Percentiles rank a stretch among this genome's conserved stretches.
phyloP scores from a whole-genome alignment of 1,140 invertebrate species.

The Steinernema feltiae region DNA sequence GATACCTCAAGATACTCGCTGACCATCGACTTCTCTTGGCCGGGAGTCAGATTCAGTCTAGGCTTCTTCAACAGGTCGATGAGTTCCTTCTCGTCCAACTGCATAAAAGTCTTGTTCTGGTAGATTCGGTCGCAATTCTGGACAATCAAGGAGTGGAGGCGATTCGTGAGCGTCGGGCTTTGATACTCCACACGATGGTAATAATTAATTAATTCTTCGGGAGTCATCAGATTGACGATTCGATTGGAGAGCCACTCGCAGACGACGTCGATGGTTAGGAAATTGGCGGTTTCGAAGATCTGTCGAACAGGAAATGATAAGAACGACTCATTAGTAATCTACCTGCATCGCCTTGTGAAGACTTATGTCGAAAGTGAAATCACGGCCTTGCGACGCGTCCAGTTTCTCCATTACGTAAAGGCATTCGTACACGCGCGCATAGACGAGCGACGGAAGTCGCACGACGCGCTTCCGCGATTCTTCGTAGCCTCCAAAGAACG shows the following conservation, averaged over 20 bases:
- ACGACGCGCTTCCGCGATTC: not conserved
- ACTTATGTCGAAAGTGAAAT: not conserved
- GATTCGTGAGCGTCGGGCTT: not conserved
- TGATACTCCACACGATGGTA: not conserved
- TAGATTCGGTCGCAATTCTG: not conserved
- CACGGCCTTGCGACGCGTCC: not conserved
- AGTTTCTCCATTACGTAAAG: not conserved
- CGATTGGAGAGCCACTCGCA: not conserved
- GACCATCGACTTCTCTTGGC: not conserved
- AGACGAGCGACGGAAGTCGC: not conserved
- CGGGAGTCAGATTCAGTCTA: not conserved
- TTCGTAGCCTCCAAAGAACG: not conserved
- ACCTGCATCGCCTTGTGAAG: not conserved
- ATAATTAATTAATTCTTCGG: not conserved
- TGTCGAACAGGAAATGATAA: not conserved
- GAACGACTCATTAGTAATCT: not conserved
- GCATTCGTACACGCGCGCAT: not conserved
- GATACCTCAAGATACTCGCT: not conserved
- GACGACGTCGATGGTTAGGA: not conserved
- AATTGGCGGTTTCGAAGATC: conserved; percentile 3
- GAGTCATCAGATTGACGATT: not conserved
- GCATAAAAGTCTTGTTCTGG: not conserved
- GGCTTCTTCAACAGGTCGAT: not conserved
- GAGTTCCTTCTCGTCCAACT: not conserved
- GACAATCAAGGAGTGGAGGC: not conserved